phyloP scores from a whole-genome alignment of 2,113 vertebrate genomes.

The Pipra filicauda region DNA sequence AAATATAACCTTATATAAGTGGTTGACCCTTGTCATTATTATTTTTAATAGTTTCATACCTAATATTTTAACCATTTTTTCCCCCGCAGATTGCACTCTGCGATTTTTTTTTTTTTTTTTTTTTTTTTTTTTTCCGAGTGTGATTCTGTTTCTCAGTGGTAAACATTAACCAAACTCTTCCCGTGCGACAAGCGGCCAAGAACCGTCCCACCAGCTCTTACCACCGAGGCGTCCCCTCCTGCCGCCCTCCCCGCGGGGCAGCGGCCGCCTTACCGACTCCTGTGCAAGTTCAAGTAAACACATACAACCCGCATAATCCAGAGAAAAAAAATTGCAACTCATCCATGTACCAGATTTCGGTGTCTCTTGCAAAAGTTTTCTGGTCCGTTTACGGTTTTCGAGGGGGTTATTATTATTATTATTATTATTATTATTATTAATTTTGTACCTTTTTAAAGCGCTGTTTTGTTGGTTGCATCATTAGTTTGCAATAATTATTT shows the following conservation, averaged over 20 bases:
- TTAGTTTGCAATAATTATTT: not conserved
- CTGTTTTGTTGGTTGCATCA: not conserved
- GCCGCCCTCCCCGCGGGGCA: constrained; percentile 37
- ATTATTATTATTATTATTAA: no score
- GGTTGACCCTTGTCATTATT: constrained; percentile 69
- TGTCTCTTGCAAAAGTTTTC: constrained; percentile 69
- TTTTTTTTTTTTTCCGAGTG: not conserved
- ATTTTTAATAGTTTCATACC: constrained; percentile 59
- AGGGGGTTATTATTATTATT: not conserved
- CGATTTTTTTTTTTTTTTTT: not conserved
- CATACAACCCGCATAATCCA: constrained; percentile 89
- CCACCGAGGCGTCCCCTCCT: constrained; percentile 13
- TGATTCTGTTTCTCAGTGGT: constrained; percentile 57
- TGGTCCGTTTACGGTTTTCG: constrained; percentile 57
- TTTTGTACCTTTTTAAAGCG: not conserved
- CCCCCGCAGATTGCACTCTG: constrained; percentile 39
- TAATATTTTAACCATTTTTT: constrained; percentile 56
- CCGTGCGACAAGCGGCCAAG: constrained; percentile 50
- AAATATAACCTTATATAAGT: constrained; percentile 70
- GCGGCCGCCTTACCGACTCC: constrained; percentile 72
- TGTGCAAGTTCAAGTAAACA: constrained; percentile 87
- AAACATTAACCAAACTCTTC: constrained; percentile 58
- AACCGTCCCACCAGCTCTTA: constrained; percentile 42
- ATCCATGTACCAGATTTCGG: constrained; percentile 81
- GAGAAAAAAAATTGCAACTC: constrained; percentile 84